These are phyloP conservation scores for Tricholauxania praeusta DNA, from an alignment of 2,888 invertebrate genomes.

Conservation along the genomic window DNA sequence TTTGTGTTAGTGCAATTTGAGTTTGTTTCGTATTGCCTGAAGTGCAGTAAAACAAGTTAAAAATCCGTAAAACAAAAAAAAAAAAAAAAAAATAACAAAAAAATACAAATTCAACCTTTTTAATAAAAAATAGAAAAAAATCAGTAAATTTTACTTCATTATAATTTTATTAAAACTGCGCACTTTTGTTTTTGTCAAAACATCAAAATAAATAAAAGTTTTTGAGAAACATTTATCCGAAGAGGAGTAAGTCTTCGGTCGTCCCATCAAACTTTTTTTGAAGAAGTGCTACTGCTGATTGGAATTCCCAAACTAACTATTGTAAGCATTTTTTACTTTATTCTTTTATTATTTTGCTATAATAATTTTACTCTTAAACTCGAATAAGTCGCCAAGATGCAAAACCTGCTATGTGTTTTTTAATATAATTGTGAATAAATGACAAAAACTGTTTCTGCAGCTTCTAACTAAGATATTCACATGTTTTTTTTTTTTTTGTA, in stretches of 20 bases:
- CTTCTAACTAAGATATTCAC: too few relatives aligned
- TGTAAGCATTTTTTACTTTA: neutral
- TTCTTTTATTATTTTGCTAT: too few relatives aligned
- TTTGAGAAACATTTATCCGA: too few relatives aligned
- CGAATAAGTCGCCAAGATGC: too few relatives aligned
- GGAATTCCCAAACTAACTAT: neutral
- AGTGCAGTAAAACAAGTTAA: neutral
- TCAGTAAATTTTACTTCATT: constrained; percentile 2
- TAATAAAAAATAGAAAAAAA: neutral
- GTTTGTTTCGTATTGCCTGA: neutral
- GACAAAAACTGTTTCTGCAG: too few relatives aligned
- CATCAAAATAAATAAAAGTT: too few relatives aligned
- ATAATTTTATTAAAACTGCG: constrained; percentile 3
- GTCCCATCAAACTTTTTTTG: too few relatives aligned
- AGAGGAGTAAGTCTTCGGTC: too few relatives aligned
- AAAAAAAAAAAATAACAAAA: constrained; percentile 11
- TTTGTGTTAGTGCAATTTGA: constrained; percentile 21
- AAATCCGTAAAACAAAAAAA: constrained; percentile 13
- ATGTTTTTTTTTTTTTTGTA: too few relatives aligned
- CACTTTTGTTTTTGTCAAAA: neutral
- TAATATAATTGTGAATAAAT: too few relatives aligned
- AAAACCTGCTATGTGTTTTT: too few relatives aligned
- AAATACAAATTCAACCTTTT: neutral
- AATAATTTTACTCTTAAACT: too few relatives aligned
- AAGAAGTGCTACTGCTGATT: neutral